Percentiles rank a stretch among this genome's conserved stretches.
Conservation (phyloP, 2,797 vertebrate genomes). For the Anas bahamensis region DNA sequence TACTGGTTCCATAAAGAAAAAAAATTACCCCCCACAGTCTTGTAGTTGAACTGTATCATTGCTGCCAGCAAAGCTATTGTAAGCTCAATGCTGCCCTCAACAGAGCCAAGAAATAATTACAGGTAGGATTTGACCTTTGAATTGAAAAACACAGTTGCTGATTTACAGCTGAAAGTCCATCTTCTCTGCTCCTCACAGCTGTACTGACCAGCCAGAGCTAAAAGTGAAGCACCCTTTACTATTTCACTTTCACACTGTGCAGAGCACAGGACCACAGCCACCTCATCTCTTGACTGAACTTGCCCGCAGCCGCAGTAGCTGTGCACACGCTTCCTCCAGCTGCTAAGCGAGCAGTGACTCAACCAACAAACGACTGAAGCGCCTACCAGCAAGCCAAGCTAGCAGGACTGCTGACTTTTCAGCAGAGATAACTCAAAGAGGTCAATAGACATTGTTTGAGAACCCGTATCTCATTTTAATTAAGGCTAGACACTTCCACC, state of each 20-base stretch:
- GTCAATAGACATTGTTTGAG: fast-evolving
- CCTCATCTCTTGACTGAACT: not conserved
- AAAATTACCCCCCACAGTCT: not conserved
- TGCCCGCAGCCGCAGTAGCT: not conserved
- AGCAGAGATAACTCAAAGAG: not conserved
- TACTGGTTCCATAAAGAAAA: not conserved
- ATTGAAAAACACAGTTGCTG: fast-evolving
- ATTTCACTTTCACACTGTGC: not conserved
- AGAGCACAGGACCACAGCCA: not conserved
- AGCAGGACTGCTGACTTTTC: not conserved
- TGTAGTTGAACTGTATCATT: fast-evolving
- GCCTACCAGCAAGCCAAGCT: not conserved
- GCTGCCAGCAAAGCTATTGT: fast-evolving
- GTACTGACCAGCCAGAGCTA: not conserved
- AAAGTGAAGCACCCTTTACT: not conserved
- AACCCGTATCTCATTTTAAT: not conserved
- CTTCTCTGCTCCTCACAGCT: not conserved
- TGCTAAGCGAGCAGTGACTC: not conserved
- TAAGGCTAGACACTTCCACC: not conserved
- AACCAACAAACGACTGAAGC: not conserved
- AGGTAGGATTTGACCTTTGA: fast-evolving
- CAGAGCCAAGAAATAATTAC: not conserved
- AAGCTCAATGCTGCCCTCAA: conserved; percentile 17
- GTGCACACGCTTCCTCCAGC: fast-evolving
- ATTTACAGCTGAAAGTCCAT: not conserved